Evolutionary conservation across 37 sponge, comb jelly and placozoan species (phyloP).

Genomic region (Chondrilla cf. caribensis): DNA sequence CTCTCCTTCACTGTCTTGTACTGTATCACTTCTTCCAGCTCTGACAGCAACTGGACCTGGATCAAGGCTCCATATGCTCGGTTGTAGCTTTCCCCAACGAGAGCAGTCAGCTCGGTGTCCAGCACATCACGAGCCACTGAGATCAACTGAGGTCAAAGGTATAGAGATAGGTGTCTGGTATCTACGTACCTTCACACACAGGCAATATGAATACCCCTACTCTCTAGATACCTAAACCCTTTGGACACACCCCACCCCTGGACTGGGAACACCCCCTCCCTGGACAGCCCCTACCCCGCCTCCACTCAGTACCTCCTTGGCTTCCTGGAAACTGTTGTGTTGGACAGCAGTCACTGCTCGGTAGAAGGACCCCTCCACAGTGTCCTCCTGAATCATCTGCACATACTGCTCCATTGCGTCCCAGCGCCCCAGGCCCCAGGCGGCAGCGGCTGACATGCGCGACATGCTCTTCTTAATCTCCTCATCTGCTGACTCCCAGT

Average conservation of each 20-base stretch:
- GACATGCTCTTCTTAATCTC: constrained; percentile 82
- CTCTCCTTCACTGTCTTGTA: constrained; percentile 67
- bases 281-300: not conserved
- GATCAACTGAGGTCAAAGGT: constrained; percentile 3
- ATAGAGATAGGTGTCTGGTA: not conserved
- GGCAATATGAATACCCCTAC: not conserved
- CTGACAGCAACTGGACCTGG: constrained; percentile 88
- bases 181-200: not conserved
- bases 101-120: constrained; percentile 90
- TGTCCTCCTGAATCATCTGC: constrained; percentile 58
- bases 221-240: no score
- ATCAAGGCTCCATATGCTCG: constrained; percentile 94
- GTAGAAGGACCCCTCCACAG: constrained; percentile 77
- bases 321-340: constrained; percentile 42
- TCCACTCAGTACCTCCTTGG: constrained; percentile 79
- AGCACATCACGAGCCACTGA: constrained; percentile 64
- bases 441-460: constrained; percentile 85
- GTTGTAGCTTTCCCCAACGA: constrained; percentile 95
- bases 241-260: no score
- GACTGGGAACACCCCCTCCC: no score
- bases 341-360: constrained; percentile 79
- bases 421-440: constrained; percentile 95
- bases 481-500: constrained; percentile 73
- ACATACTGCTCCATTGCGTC: constrained; percentile 83
- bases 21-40: constrained; percentile 90